Evolutionary conservation across 2,888 invertebrate genomes (phyloP), one percentile per base, ranked within the genome.

Genomic region (Phengaris arion): DNA sequence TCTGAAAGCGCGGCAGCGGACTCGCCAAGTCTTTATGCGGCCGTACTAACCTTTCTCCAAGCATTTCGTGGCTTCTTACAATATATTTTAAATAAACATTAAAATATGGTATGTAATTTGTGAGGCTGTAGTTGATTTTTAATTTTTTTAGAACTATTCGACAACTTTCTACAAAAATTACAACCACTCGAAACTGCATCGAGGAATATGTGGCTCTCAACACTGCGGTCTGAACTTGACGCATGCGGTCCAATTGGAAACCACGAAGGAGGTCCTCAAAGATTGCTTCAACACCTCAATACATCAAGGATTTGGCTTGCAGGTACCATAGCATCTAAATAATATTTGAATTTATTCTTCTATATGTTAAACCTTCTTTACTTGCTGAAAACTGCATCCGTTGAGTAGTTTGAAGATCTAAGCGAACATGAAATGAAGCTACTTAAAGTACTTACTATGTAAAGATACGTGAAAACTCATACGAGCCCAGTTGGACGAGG

Each of bases 171-270:
- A 90, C 79, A 91, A 85, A 77, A 91, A 92, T 78, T 93, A 93
- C 80, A 85, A 87, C 79, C 93, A 93, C 76, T 82, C 86, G 0
- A 92, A 92, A 77, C 81, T 93, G 6, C 93, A 93, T 69, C 83
- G 93, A 64, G 93, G 93, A 4, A 87, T 93, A 0, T 93, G 93
- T 77, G 93, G 86, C 0, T 89, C 90, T 0, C 79, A 91, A 74
- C 83, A 85, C 6, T 93, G 93, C 74, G 90, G 91, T 0, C 77
- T 93, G 74, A 90, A 92, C 80, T 75, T 82, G 12, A 88, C 87
- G 0, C 90, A 93, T 57, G 88, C 85, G 0, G 85, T 88, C n/a
- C 88, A 79, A 0, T 83, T 84, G 0, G 83, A 86, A 2, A 78
- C 83, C 0, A 88, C 92, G 0, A 87, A 84, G 0, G 72, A 68